Evolutionary conservation across 2,113 vertebrate species (phyloP), one percentile per base, ranked within the genome.

Genomic region (Varanus komodoensis): DNA sequence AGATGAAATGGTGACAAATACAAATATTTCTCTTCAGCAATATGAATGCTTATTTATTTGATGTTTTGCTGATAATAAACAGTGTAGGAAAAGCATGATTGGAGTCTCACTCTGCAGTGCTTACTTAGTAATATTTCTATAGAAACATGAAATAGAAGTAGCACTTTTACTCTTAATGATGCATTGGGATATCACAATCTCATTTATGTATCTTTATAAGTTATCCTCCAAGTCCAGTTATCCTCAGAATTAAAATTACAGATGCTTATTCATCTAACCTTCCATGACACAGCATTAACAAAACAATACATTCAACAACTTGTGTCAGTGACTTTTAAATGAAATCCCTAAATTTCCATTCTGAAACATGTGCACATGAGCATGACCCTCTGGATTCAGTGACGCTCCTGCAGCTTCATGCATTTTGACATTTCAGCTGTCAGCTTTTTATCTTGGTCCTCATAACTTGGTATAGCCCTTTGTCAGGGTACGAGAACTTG

Each of bases 61-160:
- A 0, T 0, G 54, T 83, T 91, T 0, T 0, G 74, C 74, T 64
- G 25, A 48, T 84, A 44, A 61, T 27, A 0, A 0, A 48, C 19
- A 88, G 86, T 82, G 48, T 57, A 0, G n/a, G 9, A 48, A 44
- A 71, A 74, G 38, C 80, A 15, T 83, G 93, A 91, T 93, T 80
- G 84, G 89, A 75, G 86, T 95, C 94, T 92, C 89, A 75, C 87
- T 95, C 94, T 92, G 92, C 93, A 93, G 3, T 64, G 86, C 73
- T 44, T 91, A 64, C 82, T 89, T 4, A n/a, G 74, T 57, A 87
- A 64, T 64, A 32, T 87, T 87, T 3, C 27, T 64, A 25, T 29
- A 8, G 23, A 91, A 93, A 87, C 0, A 84, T 80, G 0, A 0
- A 87, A 89, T 86, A 80, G 91, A 57, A 94, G 80, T 0, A 0